Conservation (phyloP, 2,113 vertebrate species). For the Pampusana beccarii region DNA sequence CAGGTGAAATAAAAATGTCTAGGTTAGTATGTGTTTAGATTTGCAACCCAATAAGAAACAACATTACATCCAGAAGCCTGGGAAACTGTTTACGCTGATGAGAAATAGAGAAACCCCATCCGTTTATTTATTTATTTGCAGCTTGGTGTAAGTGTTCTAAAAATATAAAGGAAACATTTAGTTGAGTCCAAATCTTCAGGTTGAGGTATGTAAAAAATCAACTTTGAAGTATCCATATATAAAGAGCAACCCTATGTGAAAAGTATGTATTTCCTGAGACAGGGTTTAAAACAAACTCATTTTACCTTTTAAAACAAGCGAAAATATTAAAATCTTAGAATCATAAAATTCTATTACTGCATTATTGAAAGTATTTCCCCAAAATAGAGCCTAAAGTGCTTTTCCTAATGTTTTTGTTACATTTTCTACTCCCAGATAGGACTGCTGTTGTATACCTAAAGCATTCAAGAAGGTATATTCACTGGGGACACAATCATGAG, state of each 20-base stretch:
- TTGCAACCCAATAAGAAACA: background rate
- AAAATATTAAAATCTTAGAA: conserved; percentile 4
- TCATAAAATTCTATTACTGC: background rate
- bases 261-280: background rate
- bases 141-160: background rate
- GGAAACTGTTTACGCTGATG: background rate
- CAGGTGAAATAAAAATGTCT: background rate
- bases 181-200: background rate
- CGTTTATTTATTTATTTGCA: background rate
- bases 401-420: background rate
- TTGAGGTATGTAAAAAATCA: background rate
- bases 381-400: background rate
- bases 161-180: background rate
- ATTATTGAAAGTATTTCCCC: conserved; percentile 3
- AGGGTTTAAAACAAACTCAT: background rate
- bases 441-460: conserved; percentile 22
- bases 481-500: conserved; percentile 47
- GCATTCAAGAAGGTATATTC: background rate
- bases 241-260: background rate
- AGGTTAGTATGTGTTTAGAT: background rate
- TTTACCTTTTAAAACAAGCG: conserved; percentile 38
- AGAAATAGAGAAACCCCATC: background rate
- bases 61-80: background rate
- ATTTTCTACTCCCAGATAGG: conserved; percentile 16
- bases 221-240: background rate